Conservation (phyloP, 2,113 vertebrate species). For the Amblyornis subalaris region DNA sequence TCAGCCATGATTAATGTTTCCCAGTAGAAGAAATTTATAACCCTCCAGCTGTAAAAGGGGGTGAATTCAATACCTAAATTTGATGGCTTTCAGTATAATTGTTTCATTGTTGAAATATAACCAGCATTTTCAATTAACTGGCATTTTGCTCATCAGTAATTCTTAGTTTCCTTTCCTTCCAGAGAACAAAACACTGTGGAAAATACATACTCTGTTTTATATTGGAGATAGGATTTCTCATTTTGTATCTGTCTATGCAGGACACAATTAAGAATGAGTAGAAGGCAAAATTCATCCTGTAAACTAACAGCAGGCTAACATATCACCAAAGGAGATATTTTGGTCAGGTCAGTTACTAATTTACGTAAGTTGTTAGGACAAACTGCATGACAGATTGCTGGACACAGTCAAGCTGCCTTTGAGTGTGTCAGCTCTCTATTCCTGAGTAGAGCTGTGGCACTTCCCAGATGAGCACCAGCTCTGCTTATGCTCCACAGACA, state of each 20-base stretch:
- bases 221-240: background rate
- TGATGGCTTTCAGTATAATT: background rate
- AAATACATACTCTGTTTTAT: background rate
- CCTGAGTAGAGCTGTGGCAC: background rate
- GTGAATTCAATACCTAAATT: background rate
- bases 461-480: background rate
- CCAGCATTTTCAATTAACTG: background rate
- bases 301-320: background rate
- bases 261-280: background rate
- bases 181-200: background rate
- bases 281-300: background rate
- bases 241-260: background rate
- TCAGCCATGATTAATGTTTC: conserved; percentile 5
- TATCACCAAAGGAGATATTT: background rate
- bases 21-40: background rate
- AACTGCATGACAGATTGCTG: background rate
- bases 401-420: background rate
- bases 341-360: background rate
- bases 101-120: conserved; percentile 23
- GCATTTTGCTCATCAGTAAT: background rate
- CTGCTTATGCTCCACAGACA: background rate
- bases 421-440: background rate
- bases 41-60: background rate
- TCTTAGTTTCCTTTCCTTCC: background rate
- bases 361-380: background rate